These are phyloP conservation scores for Erinaceus europaeus DNA, from an alignment of 2,113 vertebrate genomes.

Conservation along the genomic window DNA sequence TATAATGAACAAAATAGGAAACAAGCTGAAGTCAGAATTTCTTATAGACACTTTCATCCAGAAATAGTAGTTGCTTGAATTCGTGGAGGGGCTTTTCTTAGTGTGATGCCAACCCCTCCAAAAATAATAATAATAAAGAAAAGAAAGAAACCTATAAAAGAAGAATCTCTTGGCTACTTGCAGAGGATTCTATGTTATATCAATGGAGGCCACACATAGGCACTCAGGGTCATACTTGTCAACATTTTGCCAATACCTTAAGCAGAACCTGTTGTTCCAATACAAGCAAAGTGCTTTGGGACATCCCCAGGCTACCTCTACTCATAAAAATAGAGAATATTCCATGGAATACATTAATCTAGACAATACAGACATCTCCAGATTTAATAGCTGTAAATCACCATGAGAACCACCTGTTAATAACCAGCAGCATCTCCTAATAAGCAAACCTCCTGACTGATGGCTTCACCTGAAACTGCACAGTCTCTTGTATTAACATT, in stretches of 20 bases:
- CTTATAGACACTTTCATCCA: neutral
- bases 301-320: neutral
- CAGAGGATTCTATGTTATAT: neutral
- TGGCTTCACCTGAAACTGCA: neutral
- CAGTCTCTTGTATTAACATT: conserved; percentile 1
- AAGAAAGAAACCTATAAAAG: neutral
- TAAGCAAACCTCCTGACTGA: neutral
- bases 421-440: neutral
- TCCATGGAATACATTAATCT: conserved; percentile 5
- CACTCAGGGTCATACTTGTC: neutral
- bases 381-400: conserved; percentile 5
- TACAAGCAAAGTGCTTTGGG: neutral
- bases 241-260: neutral
- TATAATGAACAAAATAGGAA: conserved; percentile 18
- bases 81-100: neutral
- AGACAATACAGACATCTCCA: conserved; percentile 6
- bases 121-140: neutral
- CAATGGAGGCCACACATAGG: neutral
- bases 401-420: neutral
- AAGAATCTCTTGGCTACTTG: neutral
- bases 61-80: conserved; percentile 14
- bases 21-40: neutral
- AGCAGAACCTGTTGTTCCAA: neutral
- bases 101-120: neutral
- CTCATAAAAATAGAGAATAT: neutral